Base-by-base conservation (phyloP, 2,113 vertebrate genomes). In the Garra rufa region DNA sequence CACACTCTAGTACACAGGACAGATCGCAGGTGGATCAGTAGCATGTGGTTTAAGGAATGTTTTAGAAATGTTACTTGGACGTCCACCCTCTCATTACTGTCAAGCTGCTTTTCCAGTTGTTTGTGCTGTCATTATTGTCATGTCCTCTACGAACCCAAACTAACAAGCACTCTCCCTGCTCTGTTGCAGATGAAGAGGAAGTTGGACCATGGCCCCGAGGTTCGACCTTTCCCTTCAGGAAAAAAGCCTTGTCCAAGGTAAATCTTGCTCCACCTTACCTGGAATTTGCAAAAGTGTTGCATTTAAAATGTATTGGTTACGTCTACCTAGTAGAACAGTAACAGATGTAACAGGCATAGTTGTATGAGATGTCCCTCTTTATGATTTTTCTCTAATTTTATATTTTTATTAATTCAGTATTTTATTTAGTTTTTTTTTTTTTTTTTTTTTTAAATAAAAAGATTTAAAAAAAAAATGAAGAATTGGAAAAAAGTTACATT, bases 161-260 rank as follows among this genome's bases (percentile, higher is more conserved):
- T 67, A 57, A 61, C 52, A 52, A 14, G 13, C 14, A 50, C 52
- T 14, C 82, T 6, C 82, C 90, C 91, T 88, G 89, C 91, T 91
- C 70, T 50, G 86, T 96, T 94, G 86, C 94, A 99, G 98, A 99
- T 99, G 98, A 99, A 99, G 96, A 99, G 98, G 94, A 99, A 99
- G 97, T 98, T 99, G 96, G 98, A 99, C 95, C 98, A 98, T 96
- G 98, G 98, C 94, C 96, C 98, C 61, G 98, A 99, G 96, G 97
- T 99, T 95, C 97, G 98, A 92, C 95, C 98, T 95, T 99, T 99
- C 96, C 97, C 98, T 95, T 96, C 98, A 95, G 98, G 98, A 93
- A 99, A 99, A 96, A 99, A 99, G 94, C 98, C 98, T 93, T 99
- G 97, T 92, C 94, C 96, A 91, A 99, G 98, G 98, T 99, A 96